Conservation (phyloP, 1,140 invertebrate genomes). For the Panagrolaimus sp. region DNA sequence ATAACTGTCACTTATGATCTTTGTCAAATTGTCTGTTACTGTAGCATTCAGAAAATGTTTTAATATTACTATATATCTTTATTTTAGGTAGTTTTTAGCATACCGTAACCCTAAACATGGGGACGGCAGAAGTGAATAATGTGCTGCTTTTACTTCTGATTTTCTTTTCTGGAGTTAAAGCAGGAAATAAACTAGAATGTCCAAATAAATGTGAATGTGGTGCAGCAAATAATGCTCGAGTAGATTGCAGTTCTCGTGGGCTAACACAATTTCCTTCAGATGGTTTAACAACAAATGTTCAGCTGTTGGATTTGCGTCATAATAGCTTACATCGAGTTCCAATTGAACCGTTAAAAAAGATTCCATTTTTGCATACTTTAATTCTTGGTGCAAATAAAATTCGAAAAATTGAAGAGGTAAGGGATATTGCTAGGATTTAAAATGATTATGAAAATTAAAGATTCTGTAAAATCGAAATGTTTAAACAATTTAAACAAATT, state of each 20-base stretch:
- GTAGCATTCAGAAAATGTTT: too few species aligned
- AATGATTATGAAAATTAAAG: background rate
- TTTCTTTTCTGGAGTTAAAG: background rate
- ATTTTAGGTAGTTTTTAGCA: background rate
- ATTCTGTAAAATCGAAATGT: background rate
- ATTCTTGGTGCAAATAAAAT: constrained; percentile 35
- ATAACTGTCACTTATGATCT: too few species aligned
- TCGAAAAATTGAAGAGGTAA: constrained; percentile 32
- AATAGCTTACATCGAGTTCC: constrained; percentile 14
- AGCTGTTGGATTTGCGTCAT: constrained; percentile 26
- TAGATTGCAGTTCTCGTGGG: constrained; percentile 14
- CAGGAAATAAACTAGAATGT: background rate
- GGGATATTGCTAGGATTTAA: too few species aligned
- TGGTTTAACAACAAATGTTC: background rate
- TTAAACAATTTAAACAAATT: constrained; percentile 15
- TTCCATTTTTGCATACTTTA: constrained; percentile 24
- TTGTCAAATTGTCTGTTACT: too few species aligned
- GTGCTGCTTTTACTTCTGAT: background rate
- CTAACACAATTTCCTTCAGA: constrained; percentile 16
- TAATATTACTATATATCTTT: background rate
- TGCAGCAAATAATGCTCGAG: constrained; percentile 6
- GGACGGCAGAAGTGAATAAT: too few species aligned
- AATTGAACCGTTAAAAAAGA: background rate
- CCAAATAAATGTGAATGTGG: constrained; percentile 8
- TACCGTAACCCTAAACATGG: background rate